Evolutionary conservation across 2,113 vertebrate species (phyloP).

Genomic region (Oreochromis spilurus): DNA sequence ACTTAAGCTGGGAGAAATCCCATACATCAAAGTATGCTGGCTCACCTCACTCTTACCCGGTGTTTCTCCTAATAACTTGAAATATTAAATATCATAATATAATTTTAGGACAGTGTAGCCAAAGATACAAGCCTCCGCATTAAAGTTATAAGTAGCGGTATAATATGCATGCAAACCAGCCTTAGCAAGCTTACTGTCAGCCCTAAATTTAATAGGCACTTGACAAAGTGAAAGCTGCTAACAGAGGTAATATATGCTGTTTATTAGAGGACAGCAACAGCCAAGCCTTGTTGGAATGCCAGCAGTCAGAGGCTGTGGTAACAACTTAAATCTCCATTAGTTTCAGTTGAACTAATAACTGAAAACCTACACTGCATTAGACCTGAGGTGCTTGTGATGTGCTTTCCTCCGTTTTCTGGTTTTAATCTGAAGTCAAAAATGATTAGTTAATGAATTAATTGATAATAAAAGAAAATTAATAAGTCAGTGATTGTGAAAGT

Average conservation of each 20-base stretch:
- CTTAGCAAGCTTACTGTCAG: slow-evolving; percentile 18
- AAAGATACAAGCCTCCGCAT: neutral
- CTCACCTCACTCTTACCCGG: neutral
- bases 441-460: neutral
- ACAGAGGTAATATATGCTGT: slow-evolving; percentile 12
- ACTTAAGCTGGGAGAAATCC: neutral
- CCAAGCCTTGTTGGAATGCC: slow-evolving; percentile 12
- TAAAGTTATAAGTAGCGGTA: slow-evolving; percentile 23
- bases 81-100: neutral
- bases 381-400: neutral
- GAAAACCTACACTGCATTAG: neutral
- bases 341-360: neutral
- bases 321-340: neutral
- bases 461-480: neutral
- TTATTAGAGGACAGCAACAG: slow-evolving; percentile 14
- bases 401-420: neutral
- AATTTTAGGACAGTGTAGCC: neutral
- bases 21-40: neutral
- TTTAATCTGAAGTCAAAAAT: neutral
- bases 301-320: neutral
- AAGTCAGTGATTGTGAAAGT: neutral
- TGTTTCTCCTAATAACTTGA: neutral
- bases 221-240: slow-evolving; percentile 30
- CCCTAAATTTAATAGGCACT: slow-evolving; percentile 38
- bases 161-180: slow-evolving; percentile 14